Conservation (phyloP, 2,888 invertebrate genomes). For the Kuschelorhynchus macadamiae region DNA sequence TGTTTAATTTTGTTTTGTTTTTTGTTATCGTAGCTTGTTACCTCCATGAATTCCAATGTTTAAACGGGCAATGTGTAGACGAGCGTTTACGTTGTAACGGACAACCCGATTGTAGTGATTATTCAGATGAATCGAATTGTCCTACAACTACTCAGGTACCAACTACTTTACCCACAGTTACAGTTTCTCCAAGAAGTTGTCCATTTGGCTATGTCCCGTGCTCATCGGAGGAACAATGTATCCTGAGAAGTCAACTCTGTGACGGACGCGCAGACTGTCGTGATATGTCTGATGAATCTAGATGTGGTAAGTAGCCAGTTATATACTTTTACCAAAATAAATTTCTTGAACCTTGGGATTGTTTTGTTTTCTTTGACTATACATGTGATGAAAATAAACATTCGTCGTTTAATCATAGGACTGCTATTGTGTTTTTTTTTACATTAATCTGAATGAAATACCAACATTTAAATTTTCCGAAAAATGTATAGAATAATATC, state of each 20-base stretch:
- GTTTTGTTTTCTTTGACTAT: too few species aligned
- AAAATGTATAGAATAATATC: too few species aligned
- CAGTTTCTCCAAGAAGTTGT: constrained; percentile 60
- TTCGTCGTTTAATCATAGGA: too few species aligned
- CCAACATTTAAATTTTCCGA: too few species aligned
- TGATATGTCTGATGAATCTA: constrained; percentile 88
- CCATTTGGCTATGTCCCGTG: constrained; percentile 67
- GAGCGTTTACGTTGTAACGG: constrained; percentile 74
- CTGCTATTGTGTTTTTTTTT: too few species aligned
- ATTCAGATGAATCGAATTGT: constrained; percentile 74
- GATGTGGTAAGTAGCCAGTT: constrained; percentile 74
- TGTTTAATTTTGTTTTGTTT: constrained; percentile 52
- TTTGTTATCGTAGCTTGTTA: constrained; percentile 73
- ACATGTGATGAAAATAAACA: too few species aligned
- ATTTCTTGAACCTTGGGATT: not conserved
- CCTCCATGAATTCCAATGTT: constrained; percentile 78
- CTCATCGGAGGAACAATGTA: constrained; percentile 70
- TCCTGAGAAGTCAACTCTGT: constrained; percentile 74
- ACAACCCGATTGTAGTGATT: constrained; percentile 73
- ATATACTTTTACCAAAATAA: too few species aligned
- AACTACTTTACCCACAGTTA: constrained; percentile 51
- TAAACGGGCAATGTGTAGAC: constrained; percentile 73
- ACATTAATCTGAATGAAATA: too few species aligned
- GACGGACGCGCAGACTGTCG: constrained; percentile 85
- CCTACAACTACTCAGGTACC: constrained; percentile 64